A percentile compares a stretch with the other conserved stretches of the same genome.
Conservation (phyloP, 1,140 invertebrate species). For the Aphis gossypii region DNA sequence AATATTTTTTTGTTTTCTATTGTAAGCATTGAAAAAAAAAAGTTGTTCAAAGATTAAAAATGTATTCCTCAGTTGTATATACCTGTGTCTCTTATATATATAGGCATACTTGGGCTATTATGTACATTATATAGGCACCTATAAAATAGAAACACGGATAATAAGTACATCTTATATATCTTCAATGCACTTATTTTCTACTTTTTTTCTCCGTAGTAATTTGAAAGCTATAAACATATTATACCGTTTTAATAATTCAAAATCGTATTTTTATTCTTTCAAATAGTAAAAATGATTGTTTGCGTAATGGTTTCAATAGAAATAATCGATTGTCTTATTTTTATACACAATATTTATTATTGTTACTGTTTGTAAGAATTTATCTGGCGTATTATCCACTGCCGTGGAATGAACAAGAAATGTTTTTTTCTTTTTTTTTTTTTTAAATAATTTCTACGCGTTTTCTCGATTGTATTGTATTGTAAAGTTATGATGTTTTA, state of each 20-base stretch:
- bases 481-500: background rate
- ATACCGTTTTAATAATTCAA: background rate
- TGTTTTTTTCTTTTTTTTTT: background rate
- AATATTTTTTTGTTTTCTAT: background rate
- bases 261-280: background rate
- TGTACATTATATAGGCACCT: background rate
- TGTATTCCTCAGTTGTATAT: background rate
- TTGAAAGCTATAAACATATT: background rate
- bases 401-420: background rate
- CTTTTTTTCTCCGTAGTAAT: background rate
- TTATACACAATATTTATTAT: background rate
- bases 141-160: background rate
- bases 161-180: background rate
- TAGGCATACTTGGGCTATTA: background rate
- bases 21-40: background rate
- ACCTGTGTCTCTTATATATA: background rate
- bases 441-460: background rate
- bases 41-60: constrained; percentile 11
- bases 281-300: background rate
- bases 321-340: background rate
- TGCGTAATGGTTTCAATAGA: background rate
- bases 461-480: background rate
- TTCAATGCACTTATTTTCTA: background rate
- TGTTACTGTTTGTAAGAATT: background rate
- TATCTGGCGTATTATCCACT: background rate